phyloP scores from a whole-genome alignment of 2,113 vertebrate species.

The Odontesthes bonariensis region DNA sequence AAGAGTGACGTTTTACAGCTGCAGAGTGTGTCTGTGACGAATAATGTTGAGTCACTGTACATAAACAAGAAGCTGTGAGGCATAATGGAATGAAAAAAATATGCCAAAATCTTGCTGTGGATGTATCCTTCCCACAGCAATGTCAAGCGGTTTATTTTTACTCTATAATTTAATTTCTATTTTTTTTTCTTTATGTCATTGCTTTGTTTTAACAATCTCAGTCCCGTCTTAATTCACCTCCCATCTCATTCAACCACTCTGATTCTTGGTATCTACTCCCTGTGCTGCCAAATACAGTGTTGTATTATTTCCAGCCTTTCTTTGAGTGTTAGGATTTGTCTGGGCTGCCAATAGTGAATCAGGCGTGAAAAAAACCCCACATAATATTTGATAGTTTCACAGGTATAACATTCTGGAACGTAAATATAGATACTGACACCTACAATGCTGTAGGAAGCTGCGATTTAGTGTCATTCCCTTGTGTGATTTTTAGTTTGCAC shows the following conservation, averaged over 20 bases:
- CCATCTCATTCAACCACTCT: too few species aligned
- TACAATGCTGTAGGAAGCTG: not conserved
- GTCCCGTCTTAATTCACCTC: too few species aligned
- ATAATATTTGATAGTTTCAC: not conserved
- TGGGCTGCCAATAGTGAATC: not conserved
- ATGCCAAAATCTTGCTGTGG: not conserved
- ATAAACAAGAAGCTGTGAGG: not conserved
- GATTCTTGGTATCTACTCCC: too few species aligned
- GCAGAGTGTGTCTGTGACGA: not conserved
- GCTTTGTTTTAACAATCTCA: not conserved
- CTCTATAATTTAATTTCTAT: too few species aligned
- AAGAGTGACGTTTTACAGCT: not conserved
- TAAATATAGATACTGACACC: not conserved
- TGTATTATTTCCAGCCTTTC: not conserved
- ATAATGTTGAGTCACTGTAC: not conserved
- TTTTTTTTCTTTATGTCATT: not conserved
- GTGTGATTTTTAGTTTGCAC: too few species aligned
- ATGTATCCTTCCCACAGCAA: not conserved
- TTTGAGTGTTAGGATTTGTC: not conserved
- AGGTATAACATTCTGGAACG: not conserved
- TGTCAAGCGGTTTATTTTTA: not conserved
- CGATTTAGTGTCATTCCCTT: not conserved
- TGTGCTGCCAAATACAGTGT: too few species aligned
- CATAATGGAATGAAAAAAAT: not conserved
- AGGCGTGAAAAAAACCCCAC: not conserved